phyloP scores from a whole-genome alignment of 1,140 invertebrate species.

The Ceratina australensis region DNA sequence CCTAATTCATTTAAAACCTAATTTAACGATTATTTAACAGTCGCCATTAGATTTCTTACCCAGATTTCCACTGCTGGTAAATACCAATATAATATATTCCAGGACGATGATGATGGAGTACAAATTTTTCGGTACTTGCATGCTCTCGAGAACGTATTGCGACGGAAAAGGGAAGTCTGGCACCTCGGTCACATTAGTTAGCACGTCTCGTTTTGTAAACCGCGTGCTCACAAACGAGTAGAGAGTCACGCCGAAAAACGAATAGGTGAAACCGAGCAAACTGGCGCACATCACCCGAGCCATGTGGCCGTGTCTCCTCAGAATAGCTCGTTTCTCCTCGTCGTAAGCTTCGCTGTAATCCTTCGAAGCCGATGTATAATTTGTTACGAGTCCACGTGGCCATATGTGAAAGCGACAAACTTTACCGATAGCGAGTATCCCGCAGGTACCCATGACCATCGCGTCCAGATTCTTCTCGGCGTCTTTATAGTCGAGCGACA shows the following conservation, averaged over 20 bases:
- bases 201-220: not conserved
- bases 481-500: conserved; percentile 29
- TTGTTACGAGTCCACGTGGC: not conserved
- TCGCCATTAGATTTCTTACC: conserved; percentile 36
- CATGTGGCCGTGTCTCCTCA: conserved; percentile 32
- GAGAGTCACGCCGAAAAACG: conserved; percentile 4
- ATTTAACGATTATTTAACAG: too few relatives aligned
- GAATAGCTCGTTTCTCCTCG: not conserved
- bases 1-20: conserved; percentile 15
- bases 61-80: conserved; percentile 20
- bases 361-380: conserved; percentile 26
- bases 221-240: conserved; percentile 18
- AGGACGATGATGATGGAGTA: not conserved
- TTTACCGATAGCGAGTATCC: conserved; percentile 27
- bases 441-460: conserved; percentile 17
- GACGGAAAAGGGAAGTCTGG: conserved; percentile 27
- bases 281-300: not conserved
- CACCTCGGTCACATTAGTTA: conserved; percentile 5
- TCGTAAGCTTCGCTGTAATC: conserved; percentile 33
- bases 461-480: conserved; percentile 24
- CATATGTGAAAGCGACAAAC: conserved; percentile 15
- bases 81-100: not conserved
- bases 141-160: not conserved
- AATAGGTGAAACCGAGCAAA: not conserved
- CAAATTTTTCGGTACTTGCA: conserved; percentile 5